Evolutionary conservation across 2,797 vertebrate genomes (phyloP), one percentile per base, ranked within the genome.

Genomic region (Cuniculus paca): DNA sequence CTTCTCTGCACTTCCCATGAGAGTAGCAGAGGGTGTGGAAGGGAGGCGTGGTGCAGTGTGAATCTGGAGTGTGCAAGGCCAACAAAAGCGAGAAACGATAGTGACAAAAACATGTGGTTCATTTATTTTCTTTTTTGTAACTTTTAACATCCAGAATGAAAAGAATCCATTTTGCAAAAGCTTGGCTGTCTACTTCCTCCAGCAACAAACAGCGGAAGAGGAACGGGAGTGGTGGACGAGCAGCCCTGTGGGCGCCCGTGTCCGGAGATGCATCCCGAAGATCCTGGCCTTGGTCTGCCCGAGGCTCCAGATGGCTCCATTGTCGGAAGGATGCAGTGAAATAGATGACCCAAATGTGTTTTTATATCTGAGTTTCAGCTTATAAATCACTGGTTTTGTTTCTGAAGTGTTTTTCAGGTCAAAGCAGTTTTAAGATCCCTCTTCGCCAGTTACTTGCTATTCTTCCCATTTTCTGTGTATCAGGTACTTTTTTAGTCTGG

Each of bases 371-470:
- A 50, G 82, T 80, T 95, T 96, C 75, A 74, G 86, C 95, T 95
- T 88, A 94, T 92, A 96, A 95, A 95, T 97, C 95, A 95, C 82
- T 95, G 52, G 72, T 58, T 96, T 90, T 86, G 50, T 89, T 96
- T 96, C 74, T 90, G 95, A 96, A 92, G 61, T 94, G 86, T 84
- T 97, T 92, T 96, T 92, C 95, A 78, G 95, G 95, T 96, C 92
- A 98, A 81, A 96, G 90, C 79, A 77, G 75, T 92, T 97, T 97
- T 86, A 91, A 96, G 92, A 92, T 95, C 96, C 91, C 91, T 96
- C 77, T 95, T 93, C 72, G 93, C 90, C 89, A 94, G 85, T 97
- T 95, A 89, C 70, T 86, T 87, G 85, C 86, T 58, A 31, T 91
- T 96, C 72, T 92, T 95, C 83, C 89, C 60, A 96, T 93, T 96